Evolutionary conservation across 1,140 invertebrate species (phyloP).

Genomic region (Heliconius hewitsoni): DNA sequence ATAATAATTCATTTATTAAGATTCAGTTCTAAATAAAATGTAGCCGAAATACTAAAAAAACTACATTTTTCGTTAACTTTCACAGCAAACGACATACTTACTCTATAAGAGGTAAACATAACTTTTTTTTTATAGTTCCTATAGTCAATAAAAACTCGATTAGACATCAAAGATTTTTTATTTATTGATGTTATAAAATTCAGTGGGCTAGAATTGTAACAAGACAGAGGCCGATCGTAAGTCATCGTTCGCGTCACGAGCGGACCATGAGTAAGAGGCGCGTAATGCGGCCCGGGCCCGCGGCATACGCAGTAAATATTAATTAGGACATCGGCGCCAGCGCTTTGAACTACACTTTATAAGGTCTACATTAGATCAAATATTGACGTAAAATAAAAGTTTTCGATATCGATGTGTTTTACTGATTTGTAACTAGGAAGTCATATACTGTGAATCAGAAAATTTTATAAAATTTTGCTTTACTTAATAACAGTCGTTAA

Average conservation of each 20-base stretch:
- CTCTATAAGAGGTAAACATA: background rate
- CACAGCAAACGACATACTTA: background rate
- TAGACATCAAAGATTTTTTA: background rate
- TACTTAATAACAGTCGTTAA: too few relatives aligned
- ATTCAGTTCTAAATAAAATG: background rate
- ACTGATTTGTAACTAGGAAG: background rate
- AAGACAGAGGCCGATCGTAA: constrained; percentile 19
- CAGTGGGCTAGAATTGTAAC: background rate
- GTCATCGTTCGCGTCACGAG: constrained; percentile 37
- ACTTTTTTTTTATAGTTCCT: background rate
- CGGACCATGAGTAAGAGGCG: constrained; percentile 43
- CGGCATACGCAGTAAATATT: constrained; percentile 54
- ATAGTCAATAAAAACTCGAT: background rate
- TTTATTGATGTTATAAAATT: constrained; percentile 1
- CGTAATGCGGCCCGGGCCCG: constrained; percentile 43
- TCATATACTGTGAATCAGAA: background rate
- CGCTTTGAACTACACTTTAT: constrained; percentile 26
- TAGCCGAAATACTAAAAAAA: background rate
- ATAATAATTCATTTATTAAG: background rate
- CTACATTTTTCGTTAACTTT: background rate
- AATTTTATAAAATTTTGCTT: background rate
- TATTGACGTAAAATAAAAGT: background rate
- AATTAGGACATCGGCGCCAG: constrained; percentile 48
- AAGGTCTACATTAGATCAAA: constrained; percentile 4
- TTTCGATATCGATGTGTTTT: background rate